Percentiles rank a stretch among this genome's conserved stretches.
Conservation (phyloP, 2,113 vertebrate species). For the Aphelocoma coerulescens region DNA sequence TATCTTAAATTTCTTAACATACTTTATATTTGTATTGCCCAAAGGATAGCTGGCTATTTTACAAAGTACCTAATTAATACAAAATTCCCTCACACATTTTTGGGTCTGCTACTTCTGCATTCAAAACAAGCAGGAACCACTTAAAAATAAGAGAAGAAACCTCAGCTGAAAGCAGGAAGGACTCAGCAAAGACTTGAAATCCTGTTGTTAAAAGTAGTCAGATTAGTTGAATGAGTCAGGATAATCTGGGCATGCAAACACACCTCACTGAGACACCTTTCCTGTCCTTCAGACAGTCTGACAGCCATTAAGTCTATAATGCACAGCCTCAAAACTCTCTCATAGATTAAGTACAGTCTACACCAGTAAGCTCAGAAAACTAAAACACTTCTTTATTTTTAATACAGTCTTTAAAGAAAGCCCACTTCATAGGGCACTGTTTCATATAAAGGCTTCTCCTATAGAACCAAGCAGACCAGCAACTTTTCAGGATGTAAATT, state of each 20-base stretch:
- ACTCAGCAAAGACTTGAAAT: background rate
- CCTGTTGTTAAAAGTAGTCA: background rate
- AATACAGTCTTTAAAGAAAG: background rate
- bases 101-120: background rate
- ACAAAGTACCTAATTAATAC: background rate
- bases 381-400: background rate
- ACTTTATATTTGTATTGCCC: background rate
- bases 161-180: background rate
- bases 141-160: background rate
- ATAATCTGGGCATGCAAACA: background rate
- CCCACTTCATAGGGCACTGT: background rate
- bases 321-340: background rate
- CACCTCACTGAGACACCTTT: background rate
- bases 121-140: background rate
- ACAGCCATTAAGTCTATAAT: background rate
- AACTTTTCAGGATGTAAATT: background rate
- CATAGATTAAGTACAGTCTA: background rate
- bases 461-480: background rate
- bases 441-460: background rate
- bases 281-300: background rate
- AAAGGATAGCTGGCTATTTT: background rate
- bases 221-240: background rate
- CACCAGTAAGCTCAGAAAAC: background rate
- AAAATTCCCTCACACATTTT: background rate
- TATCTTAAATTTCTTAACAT: background rate